Base-by-base conservation (phyloP, 2,797 vertebrate genomes). In the Sphaeramia orbicularis region DNA sequence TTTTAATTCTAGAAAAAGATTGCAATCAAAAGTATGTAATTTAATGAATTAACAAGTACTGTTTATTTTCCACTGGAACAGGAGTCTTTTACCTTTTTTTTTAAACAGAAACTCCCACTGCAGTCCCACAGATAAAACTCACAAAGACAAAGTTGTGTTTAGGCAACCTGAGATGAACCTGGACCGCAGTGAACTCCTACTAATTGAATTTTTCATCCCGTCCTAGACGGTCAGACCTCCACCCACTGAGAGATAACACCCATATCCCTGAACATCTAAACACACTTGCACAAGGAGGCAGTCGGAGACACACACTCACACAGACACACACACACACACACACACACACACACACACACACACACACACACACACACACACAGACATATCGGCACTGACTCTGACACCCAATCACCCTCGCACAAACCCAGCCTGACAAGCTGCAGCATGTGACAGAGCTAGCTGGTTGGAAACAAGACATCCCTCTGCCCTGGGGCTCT, bases 391-490 rank as follows among this genome's bases (percentile, higher is more conserved):
- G 59, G 44, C 71, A 55, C 68, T 58, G 76, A 56, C 63, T 61
- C 72, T 69, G 74, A 89, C 86, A 84, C 79, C 83, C 76, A 82
- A 16, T 67, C 75, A 71, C 58, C 67, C 76, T 72, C 71, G 47
- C 78, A 80, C 77, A 85, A 62, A 83, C 78, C 58, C 63, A 12
- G 69, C 14, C 81, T 81, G 83, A 91, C 92, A 91, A 84, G 92
- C 86, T 72, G 74, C 41, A 87, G 84, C 92, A 89, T 92, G 91
- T 79, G 79, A 80, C 56, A 48, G 78, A 82, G 78, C 78, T 76
- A 6, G 38, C 38, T 84, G 85, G 79, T 51, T 88, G 77, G 65
- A 87, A 85, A 84, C 76, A 45, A 87, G 84, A 88, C 85, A 81
- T 85, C 86, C 76, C 69, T 65, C 73, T 85, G 80, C 86, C 91